Conservation (phyloP, 35 echinoderm and acorn worm genomes). For the Heliocidaris tuberculata region DNA sequence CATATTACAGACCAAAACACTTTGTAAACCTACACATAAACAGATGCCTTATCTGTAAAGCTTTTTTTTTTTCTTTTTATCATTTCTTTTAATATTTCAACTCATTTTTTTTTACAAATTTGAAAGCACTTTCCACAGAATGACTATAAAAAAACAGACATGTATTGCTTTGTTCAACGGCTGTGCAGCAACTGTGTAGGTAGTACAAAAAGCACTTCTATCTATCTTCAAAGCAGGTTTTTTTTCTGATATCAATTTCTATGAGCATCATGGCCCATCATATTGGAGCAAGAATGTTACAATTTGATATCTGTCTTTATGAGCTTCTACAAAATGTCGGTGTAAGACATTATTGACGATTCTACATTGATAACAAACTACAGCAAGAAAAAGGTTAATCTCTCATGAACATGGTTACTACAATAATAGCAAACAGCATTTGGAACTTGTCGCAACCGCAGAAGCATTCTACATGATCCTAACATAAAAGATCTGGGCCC, state of each 20-base stretch:
- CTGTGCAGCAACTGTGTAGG: neutral
- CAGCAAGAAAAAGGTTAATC: too few relatives aligned
- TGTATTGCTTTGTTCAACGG: neutral
- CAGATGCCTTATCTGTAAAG: neutral
- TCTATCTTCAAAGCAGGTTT: too few relatives aligned
- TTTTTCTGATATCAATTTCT: too few relatives aligned
- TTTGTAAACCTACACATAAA: neutral
- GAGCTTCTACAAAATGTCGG: too few relatives aligned
- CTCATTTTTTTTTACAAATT: neutral
- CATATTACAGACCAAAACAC: neutral
- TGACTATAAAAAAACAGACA: slow-evolving; percentile 1
- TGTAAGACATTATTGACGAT: too few relatives aligned
- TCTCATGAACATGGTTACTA: neutral
- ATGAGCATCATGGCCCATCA: too few relatives aligned
- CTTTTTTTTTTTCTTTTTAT: neutral
- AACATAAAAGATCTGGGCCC: neutral
- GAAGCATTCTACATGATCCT: neutral
- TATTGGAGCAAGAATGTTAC: too few relatives aligned
- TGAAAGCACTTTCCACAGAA: slow-evolving; percentile 10
- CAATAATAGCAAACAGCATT: neutral
- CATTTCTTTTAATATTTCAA: neutral
- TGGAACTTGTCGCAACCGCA: neutral
- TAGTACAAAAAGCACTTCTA: neutral
- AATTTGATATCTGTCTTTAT: too few relatives aligned
- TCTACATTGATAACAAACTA: too few relatives aligned